Evolutionary conservation across 2,888 invertebrate species (phyloP).

Genomic region (Apamea sordens): DNA sequence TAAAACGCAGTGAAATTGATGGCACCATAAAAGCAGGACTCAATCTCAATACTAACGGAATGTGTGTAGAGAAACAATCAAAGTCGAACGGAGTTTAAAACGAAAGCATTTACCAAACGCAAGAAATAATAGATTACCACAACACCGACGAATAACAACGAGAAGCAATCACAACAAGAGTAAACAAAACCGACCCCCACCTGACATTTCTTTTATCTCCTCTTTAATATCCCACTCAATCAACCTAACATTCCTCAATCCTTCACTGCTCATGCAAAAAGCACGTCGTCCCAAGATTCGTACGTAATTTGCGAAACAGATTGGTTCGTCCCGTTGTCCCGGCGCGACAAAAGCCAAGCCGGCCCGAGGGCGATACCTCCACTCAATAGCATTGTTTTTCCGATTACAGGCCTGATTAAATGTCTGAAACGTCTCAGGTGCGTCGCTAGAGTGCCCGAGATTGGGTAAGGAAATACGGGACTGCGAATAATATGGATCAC

Average conservation of each 20-base stretch:
- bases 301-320: constrained; percentile 69
- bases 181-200: constrained; percentile 33
- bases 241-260: constrained; percentile 55
- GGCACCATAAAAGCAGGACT: constrained; percentile 10
- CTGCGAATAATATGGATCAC: constrained; percentile 33
- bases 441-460: constrained; percentile 53
- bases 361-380: constrained; percentile 70
- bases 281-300: constrained; percentile 64
- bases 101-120: not conserved
- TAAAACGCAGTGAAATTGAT: constrained; percentile 40
- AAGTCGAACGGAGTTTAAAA: not conserved
- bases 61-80: not conserved
- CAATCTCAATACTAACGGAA: not conserved
- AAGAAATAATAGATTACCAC: constrained; percentile 15
- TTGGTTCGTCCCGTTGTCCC: constrained; percentile 64
- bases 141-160: constrained; percentile 24
- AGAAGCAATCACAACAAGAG: constrained; percentile 35
- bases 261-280: constrained; percentile 65
- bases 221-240: constrained; percentile 60
- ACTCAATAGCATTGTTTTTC: constrained; percentile 85
- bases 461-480: constrained; percentile 46
- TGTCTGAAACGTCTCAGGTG: constrained; percentile 74
- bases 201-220: constrained; percentile 53
- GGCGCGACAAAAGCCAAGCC: constrained; percentile 63
- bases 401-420: constrained; percentile 88